phyloP scores from a whole-genome alignment of 2,888 invertebrate species.

The Ethmia dodecea region DNA sequence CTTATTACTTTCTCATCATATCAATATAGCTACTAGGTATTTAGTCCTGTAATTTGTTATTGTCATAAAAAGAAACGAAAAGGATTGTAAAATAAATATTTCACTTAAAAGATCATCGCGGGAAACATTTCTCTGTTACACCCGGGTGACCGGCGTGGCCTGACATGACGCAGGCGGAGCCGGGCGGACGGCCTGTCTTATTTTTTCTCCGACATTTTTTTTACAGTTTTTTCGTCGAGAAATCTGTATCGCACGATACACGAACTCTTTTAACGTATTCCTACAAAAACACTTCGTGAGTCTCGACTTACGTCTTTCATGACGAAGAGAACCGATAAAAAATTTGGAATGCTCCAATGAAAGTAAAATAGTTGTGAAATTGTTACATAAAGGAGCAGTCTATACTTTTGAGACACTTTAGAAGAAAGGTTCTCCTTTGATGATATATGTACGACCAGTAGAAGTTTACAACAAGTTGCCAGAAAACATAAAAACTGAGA shows the following conservation, averaged over 20 bases:
- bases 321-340: constrained; percentile 6
- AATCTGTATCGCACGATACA: constrained; percentile 66
- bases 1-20: no score
- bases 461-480: no score
- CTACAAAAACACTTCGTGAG: constrained; percentile 26
- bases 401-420: no score
- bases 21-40: no score
- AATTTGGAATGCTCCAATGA: constrained; percentile 10
- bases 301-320: constrained; percentile 12
- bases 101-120: constrained; percentile 18
- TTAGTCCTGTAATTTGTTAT: no score
- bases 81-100: constrained; percentile 4
- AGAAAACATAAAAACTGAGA: no score
- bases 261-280: constrained; percentile 42
- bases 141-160: constrained; percentile 23
- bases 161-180: constrained; percentile 51
- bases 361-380: no score
- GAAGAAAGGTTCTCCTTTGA: no score
- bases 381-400: no score
- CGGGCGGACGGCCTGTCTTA: constrained; percentile 34
- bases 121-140: constrained; percentile 20
- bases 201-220: constrained; percentile 30
- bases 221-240: constrained; percentile 40
- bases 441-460: no score
- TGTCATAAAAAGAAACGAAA: no score